A percentile compares a stretch with the other conserved stretches of the same genome.
These are phyloP conservation scores for Antheraea assamensis DNA, from an alignment of 2,888 invertebrate genomes.

Conservation along the genomic window DNA sequence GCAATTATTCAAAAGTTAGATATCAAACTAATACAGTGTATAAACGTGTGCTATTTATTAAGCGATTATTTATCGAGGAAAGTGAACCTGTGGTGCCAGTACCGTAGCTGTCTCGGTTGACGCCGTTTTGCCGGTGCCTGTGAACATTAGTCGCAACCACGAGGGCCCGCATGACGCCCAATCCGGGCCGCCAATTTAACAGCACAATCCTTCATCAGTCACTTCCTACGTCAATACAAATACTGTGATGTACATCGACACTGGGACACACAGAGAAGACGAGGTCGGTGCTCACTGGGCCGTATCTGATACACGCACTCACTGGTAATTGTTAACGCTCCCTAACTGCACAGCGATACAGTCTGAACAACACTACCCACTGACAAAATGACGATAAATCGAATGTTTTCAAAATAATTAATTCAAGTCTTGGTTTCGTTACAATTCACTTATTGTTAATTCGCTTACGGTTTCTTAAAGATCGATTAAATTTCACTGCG, in stretches of 20 bases:
- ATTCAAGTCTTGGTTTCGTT: constrained; percentile 27
- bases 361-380: constrained; percentile 54
- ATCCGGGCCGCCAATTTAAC: constrained; percentile 53
- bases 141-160: constrained; percentile 63
- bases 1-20: constrained; percentile 2
- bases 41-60: constrained; percentile 30
- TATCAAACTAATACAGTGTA: constrained; percentile 23
- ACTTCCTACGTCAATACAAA: constrained; percentile 54
- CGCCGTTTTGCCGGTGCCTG: constrained; percentile 73
- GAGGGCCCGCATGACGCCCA: constrained; percentile 70
- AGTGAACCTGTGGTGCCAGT: constrained; percentile 72
- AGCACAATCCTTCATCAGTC: constrained; percentile 73
- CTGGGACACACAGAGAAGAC: constrained; percentile 60
- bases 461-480: constrained; percentile 24
- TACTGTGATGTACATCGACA: constrained; percentile 55
- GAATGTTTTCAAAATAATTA: constrained; percentile 74
- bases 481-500: constrained; percentile 34
- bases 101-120: constrained; percentile 63
- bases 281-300: constrained; percentile 63
- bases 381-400: constrained; percentile 57
- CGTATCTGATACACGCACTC: constrained; percentile 72
- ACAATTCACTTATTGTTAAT: neutral
- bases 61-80: constrained; percentile 27
- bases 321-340: constrained; percentile 62
- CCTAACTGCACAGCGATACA: constrained; percentile 56